Evolutionary conservation across 2,797 vertebrate genomes (phyloP).

Genomic region (Malacoraja senta): DNA sequence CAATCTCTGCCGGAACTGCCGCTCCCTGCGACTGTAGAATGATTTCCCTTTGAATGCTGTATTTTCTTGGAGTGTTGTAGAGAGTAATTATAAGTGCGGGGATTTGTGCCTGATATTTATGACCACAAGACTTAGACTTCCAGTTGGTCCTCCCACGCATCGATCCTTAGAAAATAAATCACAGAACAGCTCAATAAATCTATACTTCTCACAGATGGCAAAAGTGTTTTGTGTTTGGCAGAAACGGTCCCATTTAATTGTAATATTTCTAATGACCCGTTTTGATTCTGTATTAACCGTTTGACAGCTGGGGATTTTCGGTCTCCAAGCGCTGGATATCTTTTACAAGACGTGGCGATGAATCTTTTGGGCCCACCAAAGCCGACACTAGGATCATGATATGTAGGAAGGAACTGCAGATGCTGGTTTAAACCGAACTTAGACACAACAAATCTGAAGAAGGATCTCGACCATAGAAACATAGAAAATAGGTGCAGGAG

Average conservation of each 20-base stretch:
- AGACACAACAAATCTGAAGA: too few species aligned
- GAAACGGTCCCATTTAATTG: background rate
- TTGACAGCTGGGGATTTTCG: background rate
- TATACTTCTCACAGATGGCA: background rate
- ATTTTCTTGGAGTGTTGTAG: background rate
- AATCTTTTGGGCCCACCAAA: too few species aligned
- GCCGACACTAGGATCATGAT: too few species aligned
- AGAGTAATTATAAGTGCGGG: background rate
- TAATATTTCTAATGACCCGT: conserved; percentile 3
- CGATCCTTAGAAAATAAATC: background rate
- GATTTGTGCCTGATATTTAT: background rate
- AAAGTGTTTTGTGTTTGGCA: background rate
- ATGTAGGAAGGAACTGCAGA: too few species aligned
- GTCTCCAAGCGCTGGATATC: background rate
- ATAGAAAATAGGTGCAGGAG: too few species aligned
- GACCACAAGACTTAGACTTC: background rate
- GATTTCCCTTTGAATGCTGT: background rate
- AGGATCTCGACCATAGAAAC: too few species aligned
- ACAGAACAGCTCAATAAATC: background rate
- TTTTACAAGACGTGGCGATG: background rate
- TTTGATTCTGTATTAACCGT: background rate
- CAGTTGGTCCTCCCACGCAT: background rate
- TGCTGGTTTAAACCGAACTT: too few species aligned
- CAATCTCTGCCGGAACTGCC: background rate
- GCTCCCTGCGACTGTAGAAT: background rate